These are phyloP conservation scores for Anthoscopus minutus DNA, from an alignment of 2,113 vertebrate genomes.

Conservation along the genomic window DNA sequence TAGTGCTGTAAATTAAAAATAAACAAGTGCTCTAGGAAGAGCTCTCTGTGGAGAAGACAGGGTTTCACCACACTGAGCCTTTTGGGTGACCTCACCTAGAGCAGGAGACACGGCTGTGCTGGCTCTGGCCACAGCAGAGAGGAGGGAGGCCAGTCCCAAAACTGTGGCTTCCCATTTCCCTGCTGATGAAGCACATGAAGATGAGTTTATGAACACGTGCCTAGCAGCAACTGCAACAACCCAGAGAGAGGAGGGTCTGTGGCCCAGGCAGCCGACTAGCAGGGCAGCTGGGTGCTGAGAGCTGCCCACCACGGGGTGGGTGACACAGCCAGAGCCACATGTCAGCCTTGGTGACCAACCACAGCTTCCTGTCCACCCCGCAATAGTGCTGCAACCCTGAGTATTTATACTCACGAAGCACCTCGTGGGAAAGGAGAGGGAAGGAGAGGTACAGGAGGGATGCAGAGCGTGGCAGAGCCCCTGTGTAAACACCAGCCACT, in stretches of 20 bases:
- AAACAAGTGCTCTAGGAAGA: not conserved
- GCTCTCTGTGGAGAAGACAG: not conserved
- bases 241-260: not conserved
- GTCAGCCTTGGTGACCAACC: not conserved
- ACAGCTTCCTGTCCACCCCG: not conserved
- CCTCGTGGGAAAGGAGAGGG: accelerated
- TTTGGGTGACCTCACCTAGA: not conserved
- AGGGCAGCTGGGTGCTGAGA: accelerated
- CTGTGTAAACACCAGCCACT: accelerated
- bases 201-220: not conserved
- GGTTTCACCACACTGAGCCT: not conserved
- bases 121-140: accelerated
- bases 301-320: not conserved
- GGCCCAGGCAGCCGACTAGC: accelerated
- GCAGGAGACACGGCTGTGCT: not conserved
- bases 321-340: not conserved
- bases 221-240: not conserved
- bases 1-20: not conserved
- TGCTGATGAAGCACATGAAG: not conserved
- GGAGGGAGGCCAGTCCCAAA: not conserved
- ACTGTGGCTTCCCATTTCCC: not conserved
- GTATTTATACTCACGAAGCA: not conserved
- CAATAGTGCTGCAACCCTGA: accelerated
- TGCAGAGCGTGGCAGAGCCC: not conserved
- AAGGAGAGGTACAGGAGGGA: not conserved